phyloP scores from a whole-genome alignment of 2,797 vertebrate species.

The Chelon auratus region DNA sequence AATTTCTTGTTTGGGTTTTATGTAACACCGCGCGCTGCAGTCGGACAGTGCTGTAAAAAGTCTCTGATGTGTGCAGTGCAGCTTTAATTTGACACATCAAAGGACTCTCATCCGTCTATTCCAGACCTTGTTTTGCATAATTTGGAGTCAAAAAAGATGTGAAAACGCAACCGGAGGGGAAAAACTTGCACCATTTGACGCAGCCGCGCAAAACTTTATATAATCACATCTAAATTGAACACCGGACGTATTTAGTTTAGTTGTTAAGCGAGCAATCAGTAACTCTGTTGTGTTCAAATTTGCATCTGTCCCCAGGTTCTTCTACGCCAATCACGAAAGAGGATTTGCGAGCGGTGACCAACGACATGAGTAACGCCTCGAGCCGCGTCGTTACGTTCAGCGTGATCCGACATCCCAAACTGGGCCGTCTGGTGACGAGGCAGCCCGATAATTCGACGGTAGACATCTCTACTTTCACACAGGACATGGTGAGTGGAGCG shows the following conservation, averaged over 20 bases:
- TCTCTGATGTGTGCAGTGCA: conserved; percentile 61
- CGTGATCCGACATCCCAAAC: conserved; percentile 83
- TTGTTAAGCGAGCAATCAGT: not conserved
- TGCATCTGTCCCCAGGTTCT: conserved; percentile 79
- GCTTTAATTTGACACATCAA: conserved; percentile 72
- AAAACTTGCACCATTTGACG: conserved; percentile 30
- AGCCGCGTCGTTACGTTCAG: conserved; percentile 87
- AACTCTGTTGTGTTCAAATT: not conserved
- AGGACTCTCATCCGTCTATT: conserved; percentile 44
- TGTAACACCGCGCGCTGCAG: conserved; percentile 49
- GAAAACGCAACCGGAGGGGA: conserved; percentile 30
- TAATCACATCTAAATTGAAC: conserved; percentile 19
- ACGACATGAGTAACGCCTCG: conserved; percentile 81
- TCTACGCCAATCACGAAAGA: conserved; percentile 82
- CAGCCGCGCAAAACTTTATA: conserved; percentile 17
- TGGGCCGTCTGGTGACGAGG: conserved; percentile 85
- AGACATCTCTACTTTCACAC: conserved; percentile 89
- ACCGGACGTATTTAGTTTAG: conserved; percentile 21
- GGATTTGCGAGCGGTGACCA: conserved; percentile 88
- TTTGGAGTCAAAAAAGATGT: conserved; percentile 47
- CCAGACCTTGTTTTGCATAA: conserved; percentile 53
- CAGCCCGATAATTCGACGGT: conserved; percentile 79
- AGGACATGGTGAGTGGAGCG: conserved; percentile 89
- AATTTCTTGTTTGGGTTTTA: conserved; percentile 64
- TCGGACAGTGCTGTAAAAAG: conserved; percentile 55